Evolutionary conservation across 1,140 invertebrate species (phyloP).

Genomic region (Semibalanus balanoides): DNA sequence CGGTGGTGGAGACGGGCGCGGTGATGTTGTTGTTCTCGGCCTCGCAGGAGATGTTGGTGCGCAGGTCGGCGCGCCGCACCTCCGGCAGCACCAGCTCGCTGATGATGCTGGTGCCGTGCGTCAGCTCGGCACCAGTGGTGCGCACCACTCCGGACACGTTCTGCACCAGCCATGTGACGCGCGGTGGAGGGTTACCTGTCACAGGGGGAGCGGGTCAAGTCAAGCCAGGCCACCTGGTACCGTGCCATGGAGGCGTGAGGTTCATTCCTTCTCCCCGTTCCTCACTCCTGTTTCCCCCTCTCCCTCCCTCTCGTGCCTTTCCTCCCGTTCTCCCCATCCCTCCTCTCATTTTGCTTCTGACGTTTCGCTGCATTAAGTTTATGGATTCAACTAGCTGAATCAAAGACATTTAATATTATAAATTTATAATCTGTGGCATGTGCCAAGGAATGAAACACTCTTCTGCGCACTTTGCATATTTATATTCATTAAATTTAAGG

Average conservation of each 20-base stretch:
- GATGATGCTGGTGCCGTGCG: constrained; percentile 32
- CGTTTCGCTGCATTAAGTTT: not conserved
- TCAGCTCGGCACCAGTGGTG: not conserved
- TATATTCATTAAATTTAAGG: not conserved
- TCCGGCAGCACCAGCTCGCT: constrained; percentile 53
- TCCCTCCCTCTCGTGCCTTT: not conserved
- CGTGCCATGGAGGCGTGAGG: too few species aligned
- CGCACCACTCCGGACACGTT: not conserved
- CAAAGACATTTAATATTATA: not conserved
- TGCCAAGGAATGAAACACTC: too few species aligned
- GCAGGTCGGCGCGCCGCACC: constrained; percentile 57
- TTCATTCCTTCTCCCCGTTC: constrained; percentile 8
- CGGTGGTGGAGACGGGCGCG: constrained; percentile 52
- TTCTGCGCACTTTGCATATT: not conserved
- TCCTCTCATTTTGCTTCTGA: not conserved
- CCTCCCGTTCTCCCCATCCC: constrained; percentile 10
- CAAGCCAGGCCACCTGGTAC: not conserved
- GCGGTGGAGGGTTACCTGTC: constrained; percentile 55
- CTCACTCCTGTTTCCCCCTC: constrained; percentile 12
- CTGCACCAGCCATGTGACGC: constrained; percentile 46
- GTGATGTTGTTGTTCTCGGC: constrained; percentile 67
- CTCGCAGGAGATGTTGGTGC: constrained; percentile 66
- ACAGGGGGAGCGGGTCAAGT: not conserved
- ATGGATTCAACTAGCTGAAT: not conserved
- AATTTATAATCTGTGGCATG: not conserved